Percentiles rank a stretch among this genome's conserved stretches.
These are phyloP conservation scores for Spheniscus humboldti DNA, from an alignment of 2,797 vertebrate species.

Conservation along the genomic window DNA sequence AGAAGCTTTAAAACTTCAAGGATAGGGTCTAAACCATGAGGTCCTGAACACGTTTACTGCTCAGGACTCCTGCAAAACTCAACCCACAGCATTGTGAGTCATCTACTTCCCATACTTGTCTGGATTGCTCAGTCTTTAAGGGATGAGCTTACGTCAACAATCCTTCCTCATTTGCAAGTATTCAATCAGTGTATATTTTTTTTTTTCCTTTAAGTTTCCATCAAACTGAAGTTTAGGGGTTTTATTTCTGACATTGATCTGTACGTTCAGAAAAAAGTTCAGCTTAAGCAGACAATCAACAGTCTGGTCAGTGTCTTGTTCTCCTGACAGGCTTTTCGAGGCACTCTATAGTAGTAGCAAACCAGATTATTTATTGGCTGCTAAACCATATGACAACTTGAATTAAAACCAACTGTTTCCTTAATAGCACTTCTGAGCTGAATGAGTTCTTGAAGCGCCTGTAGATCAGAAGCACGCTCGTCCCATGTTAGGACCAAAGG, in stretches of 20 bases:
- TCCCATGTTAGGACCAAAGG: not conserved
- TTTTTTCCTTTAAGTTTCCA: not conserved
- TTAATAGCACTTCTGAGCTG: constrained; percentile 18
- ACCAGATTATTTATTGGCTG: constrained; percentile 1
- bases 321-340: not conserved
- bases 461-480: not conserved
- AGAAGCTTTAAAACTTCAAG: not conserved
- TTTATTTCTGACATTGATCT: not conserved
- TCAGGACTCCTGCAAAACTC: not conserved
- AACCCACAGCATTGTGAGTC: not conserved
- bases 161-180: not conserved
- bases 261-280: not conserved
- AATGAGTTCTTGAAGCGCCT: not conserved
- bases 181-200: not conserved
- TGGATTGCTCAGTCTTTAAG: not conserved
- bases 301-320: not conserved
- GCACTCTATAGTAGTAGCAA: not conserved
- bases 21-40: not conserved
- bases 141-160: not conserved
- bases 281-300: not conserved
- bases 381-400: not conserved
- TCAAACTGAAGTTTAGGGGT: not conserved
- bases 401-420: not conserved
- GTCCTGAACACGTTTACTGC: not conserved
- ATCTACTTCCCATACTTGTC: not conserved